Percentiles rank a stretch among this genome's conserved stretches.
Evolutionary conservation across 2,888 invertebrate genomes (phyloP).

Genomic region (Phlogophora meticulosa): DNA sequence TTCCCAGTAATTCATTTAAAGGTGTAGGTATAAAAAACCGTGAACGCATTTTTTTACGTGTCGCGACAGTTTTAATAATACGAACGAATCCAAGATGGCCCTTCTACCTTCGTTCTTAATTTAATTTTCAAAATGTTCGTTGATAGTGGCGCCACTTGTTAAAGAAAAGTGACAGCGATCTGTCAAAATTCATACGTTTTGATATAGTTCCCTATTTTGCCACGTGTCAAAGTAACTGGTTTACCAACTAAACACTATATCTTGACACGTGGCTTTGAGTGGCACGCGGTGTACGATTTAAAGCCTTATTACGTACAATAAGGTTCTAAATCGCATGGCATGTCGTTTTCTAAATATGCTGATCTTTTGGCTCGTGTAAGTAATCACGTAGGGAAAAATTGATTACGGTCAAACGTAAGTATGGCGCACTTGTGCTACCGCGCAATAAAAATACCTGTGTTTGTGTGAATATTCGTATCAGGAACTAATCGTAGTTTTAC

Average conservation of each 20-base stretch:
- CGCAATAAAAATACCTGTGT: constrained; percentile 53
- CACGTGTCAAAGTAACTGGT: neutral
- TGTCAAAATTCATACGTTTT: constrained; percentile 28
- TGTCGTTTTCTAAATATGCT: constrained; percentile 40
- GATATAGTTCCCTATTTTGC: constrained; percentile 13
- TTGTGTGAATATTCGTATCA: constrained; percentile 30
- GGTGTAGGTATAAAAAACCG: constrained; percentile 38
- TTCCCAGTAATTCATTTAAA: constrained; percentile 44
- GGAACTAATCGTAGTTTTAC: constrained; percentile 42
- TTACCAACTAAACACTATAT: no score
- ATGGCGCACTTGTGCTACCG: constrained; percentile 43
- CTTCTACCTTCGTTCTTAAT: neutral
- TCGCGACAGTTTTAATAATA: constrained; percentile 7
- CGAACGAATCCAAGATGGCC: neutral
- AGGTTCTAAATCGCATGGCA: constrained; percentile 28
- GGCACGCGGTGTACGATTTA: no score
- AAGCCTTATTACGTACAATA: neutral
- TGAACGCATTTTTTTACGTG: constrained; percentile 28
- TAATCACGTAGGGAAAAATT: constrained; percentile 43
- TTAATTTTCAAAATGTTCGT: constrained; percentile 10
- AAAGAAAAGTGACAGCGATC: neutral
- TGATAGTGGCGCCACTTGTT: constrained; percentile 4
- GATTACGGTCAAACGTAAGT: constrained; percentile 53
- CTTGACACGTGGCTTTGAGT: no score
- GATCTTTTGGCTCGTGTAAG: constrained; percentile 53